phyloP scores from a whole-genome alignment of 2,888 invertebrate genomes.

The Sussaba pulchella region DNA sequence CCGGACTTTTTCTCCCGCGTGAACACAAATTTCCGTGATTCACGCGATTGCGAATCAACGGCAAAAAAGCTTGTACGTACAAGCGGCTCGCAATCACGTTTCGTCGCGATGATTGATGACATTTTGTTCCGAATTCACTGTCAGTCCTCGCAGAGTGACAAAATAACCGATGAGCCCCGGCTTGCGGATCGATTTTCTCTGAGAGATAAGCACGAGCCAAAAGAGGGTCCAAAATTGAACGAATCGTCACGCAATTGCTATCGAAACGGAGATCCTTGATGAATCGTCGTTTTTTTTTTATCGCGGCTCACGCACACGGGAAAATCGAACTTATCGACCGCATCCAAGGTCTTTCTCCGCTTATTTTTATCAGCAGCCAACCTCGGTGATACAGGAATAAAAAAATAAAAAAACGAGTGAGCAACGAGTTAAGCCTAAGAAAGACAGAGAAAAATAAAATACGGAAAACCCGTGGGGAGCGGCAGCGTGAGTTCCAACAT shows the following conservation, averaged over 20 bases:
- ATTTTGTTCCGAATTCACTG: slow-evolving; percentile 7
- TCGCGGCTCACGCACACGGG: neutral
- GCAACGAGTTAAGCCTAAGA: neutral
- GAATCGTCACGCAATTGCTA: neutral
- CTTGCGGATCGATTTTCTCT: slow-evolving; percentile 1
- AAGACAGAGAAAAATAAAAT: neutral
- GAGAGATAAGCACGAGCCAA: slow-evolving; percentile 1
- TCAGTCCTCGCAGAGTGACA: no score
- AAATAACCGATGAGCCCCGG: neutral
- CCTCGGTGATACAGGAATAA: neutral
- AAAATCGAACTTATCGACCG: slow-evolving; percentile 30
- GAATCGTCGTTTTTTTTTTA: slow-evolving; percentile 1
- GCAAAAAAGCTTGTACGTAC: slow-evolving; percentile 7
- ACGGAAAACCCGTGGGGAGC: neutral
- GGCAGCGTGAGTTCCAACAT: slow-evolving; percentile 33
- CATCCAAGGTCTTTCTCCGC: neutral
- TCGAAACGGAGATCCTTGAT: slow-evolving; percentile 2
- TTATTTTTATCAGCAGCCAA: slow-evolving; percentile 15
- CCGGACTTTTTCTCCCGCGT: neutral
- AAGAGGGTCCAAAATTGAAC: neutral
- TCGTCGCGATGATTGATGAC: neutral
- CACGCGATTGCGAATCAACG: neutral
- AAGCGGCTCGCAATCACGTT: neutral
- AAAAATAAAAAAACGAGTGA: neutral
- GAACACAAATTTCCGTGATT: neutral